These are phyloP conservation scores for Prolemur simus DNA, from an alignment of 2,113 vertebrate genomes.

Conservation along the genomic window DNA sequence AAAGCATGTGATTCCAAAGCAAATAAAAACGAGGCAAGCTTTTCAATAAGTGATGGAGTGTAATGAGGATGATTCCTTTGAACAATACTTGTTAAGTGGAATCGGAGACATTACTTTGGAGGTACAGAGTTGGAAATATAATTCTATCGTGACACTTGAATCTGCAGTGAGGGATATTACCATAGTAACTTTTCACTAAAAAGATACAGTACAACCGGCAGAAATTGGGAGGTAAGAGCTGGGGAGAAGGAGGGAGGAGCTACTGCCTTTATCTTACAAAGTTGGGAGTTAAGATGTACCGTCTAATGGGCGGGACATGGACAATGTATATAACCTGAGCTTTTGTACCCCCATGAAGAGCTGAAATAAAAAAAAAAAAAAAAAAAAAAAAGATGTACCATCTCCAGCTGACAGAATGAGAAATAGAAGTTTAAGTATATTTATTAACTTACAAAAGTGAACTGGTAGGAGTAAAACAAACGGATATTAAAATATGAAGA, in stretches of 20 bases:
- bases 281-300: background rate
- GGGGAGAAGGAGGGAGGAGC: background rate
- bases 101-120: background rate
- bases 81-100: background rate
- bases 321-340: too few relatives aligned
- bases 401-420: background rate
- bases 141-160: background rate
- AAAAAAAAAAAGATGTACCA: rapidly evolving
- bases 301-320: too few relatives aligned
- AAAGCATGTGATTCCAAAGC: background rate
- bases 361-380: too few relatives aligned
- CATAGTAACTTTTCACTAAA: background rate
- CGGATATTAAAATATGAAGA: background rate
- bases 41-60: background rate
- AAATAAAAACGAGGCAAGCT: background rate
- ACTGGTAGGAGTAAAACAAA: background rate
- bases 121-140: background rate
- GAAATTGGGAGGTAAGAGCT: background rate
- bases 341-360: too few relatives aligned
- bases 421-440: background rate
- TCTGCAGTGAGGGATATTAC: background rate
- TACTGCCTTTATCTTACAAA: background rate
- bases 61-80: background rate
- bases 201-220: background rate
- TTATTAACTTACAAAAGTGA: background rate